Evolutionary conservation across 23 tunicate species (phyloP).

Genomic region (Ciona savignyi): DNA sequence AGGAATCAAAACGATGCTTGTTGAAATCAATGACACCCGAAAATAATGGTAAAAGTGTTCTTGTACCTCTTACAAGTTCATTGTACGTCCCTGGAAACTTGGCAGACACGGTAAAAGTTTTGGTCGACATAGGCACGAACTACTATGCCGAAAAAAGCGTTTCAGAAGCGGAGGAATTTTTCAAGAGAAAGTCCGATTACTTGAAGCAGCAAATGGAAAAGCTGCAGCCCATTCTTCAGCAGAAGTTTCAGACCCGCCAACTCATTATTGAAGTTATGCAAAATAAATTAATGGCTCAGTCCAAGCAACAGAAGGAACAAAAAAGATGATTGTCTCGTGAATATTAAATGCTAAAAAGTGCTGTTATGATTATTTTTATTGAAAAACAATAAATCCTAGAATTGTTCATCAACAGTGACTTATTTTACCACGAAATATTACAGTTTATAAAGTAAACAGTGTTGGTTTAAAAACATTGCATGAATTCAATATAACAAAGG

Average conservation of each 20-base stretch:
- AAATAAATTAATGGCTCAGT: constrained; percentile 52
- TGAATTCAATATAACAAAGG: no score
- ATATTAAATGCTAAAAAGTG: no score
- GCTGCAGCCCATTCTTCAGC: constrained; percentile 62
- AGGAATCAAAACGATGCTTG: constrained; percentile 52
- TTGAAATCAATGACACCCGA: constrained; percentile 26
- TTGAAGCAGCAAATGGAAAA: constrained; percentile 88
- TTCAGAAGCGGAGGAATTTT: constrained; percentile 85
- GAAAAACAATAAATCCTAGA: no score
- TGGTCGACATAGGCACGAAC: constrained; percentile 85
- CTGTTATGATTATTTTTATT: no score
- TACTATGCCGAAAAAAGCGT: constrained; percentile 80
- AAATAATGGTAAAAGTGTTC: constrained; percentile 48
- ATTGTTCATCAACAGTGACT: no score
- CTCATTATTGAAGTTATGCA: constrained; percentile 76
- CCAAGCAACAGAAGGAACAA: constrained; percentile 16
- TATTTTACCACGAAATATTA: no score
- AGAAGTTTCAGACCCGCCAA: constrained; percentile 75
- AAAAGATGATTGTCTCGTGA: no score
- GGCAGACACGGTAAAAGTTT: constrained; percentile 55
- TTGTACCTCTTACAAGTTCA: constrained; percentile 85
- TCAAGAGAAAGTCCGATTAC: constrained; percentile 82
- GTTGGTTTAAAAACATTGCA: no score
- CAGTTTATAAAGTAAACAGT: no score
- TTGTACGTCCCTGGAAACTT: constrained; percentile 84